These are phyloP conservation scores for Azemiops feae DNA, from an alignment of 2,113 vertebrate species.

Conservation along the genomic window DNA sequence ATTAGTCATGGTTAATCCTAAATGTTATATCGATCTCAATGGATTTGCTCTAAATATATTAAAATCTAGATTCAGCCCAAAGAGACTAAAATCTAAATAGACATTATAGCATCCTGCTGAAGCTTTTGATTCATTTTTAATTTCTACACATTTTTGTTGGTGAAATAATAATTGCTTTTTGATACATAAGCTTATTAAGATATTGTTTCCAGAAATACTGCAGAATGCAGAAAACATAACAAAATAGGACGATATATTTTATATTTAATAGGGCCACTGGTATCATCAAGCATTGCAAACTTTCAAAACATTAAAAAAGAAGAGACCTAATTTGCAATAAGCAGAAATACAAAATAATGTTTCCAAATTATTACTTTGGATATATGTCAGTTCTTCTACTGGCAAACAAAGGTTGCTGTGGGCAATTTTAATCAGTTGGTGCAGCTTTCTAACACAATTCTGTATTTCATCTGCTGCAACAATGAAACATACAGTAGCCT, in stretches of 20 bases:
- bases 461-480: slow-evolving; percentile 27
- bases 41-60: not conserved
- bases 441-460: slow-evolving; percentile 31
- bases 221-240: not conserved
- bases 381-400: slow-evolving; percentile 12
- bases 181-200: not conserved
- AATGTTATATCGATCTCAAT: not conserved
- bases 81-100: not conserved
- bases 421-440: slow-evolving; percentile 47
- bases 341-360: not conserved
- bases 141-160: not conserved
- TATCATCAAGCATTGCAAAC: not conserved
- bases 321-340: not conserved
- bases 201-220: not conserved
- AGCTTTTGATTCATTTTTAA: not conserved
- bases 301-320: not conserved
- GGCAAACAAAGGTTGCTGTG: slow-evolving; percentile 19
- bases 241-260: not conserved
- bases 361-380: slow-evolving; percentile 1
- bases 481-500: slow-evolving; percentile 46
- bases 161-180: not conserved
- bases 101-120: not conserved
- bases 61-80: not conserved
- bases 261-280: not conserved
- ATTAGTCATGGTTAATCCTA: not conserved